These are phyloP conservation scores for Pterocles orientalis DNA, from an alignment of 2,113 vertebrate species.

Conservation along the genomic window DNA sequence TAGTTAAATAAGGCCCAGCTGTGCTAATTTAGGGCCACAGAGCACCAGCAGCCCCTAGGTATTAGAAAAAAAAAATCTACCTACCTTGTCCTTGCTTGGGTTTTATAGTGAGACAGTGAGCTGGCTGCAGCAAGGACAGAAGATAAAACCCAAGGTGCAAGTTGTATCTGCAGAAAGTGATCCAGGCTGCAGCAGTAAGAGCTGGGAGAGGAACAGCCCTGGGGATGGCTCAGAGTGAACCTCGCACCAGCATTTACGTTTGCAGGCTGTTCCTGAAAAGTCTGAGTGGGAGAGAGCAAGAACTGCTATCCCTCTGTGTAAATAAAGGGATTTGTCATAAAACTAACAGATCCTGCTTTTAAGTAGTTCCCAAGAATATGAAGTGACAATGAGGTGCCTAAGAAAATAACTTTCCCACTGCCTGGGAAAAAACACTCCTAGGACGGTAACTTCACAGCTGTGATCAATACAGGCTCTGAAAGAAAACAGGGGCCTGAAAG, in stretches of 20 bases:
- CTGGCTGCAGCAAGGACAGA: not conserved
- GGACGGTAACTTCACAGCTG: conserved; percentile 9
- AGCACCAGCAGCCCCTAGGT: not conserved
- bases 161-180: not conserved
- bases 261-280: not conserved
- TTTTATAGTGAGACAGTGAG: not conserved
- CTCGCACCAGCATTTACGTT: not conserved
- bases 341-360: conserved; percentile 17
- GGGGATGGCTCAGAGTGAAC: not conserved
- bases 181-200: not conserved
- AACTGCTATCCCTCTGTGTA: conserved; percentile 18
- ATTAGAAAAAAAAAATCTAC: not conserved
- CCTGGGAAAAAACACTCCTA: not conserved
- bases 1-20: not conserved
- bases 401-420: conserved; percentile 29
- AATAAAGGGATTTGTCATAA: conserved; percentile 62
- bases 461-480: not conserved
- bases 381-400: conserved; percentile 64
- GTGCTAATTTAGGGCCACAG: not conserved
- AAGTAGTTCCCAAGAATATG: conserved; percentile 52
- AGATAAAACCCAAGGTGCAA: not conserved
- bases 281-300: not conserved
- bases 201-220: not conserved
- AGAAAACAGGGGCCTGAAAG: not conserved
- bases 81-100: not conserved